These are phyloP conservation scores for Brienomyrus longianalis DNA, from an alignment of 2,113 vertebrate species.

Conservation along the genomic window DNA sequence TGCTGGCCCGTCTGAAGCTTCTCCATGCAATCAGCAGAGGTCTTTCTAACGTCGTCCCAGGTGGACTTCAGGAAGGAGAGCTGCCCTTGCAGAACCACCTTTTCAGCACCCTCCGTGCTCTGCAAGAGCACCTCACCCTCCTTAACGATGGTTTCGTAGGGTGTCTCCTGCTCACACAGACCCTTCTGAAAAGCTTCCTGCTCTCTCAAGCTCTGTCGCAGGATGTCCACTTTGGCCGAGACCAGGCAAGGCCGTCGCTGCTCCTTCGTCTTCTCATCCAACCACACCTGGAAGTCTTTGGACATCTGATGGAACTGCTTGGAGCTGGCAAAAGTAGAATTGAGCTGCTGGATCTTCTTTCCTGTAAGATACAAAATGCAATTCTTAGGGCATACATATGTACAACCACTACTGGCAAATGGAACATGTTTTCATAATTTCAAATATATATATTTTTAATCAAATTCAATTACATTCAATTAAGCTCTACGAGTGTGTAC, in stretches of 20 bases:
- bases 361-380: constrained; percentile 55
- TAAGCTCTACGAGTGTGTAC: not conserved
- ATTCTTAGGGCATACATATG: not conserved
- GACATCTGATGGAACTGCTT: constrained; percentile 92
- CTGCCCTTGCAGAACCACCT: constrained; percentile 73
- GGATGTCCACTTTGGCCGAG: constrained; percentile 68
- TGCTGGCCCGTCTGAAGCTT: constrained; percentile 70
- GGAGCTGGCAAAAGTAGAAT: constrained; percentile 77
- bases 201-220: constrained; percentile 70
- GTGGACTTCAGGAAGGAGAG: constrained; percentile 67
- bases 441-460: not conserved
- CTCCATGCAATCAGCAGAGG: constrained; percentile 63
- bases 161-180: constrained; percentile 58
- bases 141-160: constrained; percentile 69
- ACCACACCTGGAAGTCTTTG: constrained; percentile 83
- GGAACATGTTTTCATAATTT: no score
- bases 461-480: not conserved
- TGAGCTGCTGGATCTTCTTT: constrained; percentile 78
- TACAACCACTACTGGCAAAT: not conserved
- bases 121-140: constrained; percentile 84
- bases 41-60: constrained; percentile 82
- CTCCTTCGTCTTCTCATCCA: constrained; percentile 72
- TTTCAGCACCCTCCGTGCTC: constrained; percentile 81
- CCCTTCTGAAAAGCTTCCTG: constrained; percentile 65
- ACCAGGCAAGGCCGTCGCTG: constrained; percentile 58